These are phyloP conservation scores for Hirudinaria manillensis DNA, from an alignment of 2,888 invertebrate species.

Conservation along the genomic window DNA sequence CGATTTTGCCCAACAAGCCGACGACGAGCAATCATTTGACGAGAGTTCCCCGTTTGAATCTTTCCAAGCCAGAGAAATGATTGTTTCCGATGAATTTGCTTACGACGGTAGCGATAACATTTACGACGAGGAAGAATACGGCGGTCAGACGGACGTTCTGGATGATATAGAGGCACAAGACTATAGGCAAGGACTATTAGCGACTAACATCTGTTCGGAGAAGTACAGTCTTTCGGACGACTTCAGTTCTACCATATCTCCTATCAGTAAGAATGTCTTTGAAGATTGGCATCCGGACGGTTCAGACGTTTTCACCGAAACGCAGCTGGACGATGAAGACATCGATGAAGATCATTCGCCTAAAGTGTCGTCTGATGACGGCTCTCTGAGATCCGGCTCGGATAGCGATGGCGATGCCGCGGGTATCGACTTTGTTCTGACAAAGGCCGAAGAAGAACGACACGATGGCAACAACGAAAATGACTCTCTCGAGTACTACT, in stretches of 20 bases:
- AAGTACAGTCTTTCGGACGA: slow-evolving; percentile 13
- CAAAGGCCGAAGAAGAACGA: slow-evolving; percentile 1
- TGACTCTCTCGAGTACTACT: slow-evolving; percentile 9
- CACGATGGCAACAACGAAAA: background rate
- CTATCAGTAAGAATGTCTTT: background rate
- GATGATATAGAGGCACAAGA: background rate
- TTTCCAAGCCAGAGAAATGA: background rate
- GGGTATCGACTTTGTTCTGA: background rate
- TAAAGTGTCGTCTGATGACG: background rate
- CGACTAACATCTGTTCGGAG: slow-evolving; percentile 7
- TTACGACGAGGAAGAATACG: slow-evolving; percentile 22
- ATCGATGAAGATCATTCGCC: slow-evolving; percentile 10
- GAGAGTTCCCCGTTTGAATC: background rate
- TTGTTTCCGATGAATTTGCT: background rate
- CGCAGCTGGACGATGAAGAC: slow-evolving; percentile 15
- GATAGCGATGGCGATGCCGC: background rate
- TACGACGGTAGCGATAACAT: background rate
- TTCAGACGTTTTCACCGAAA: slow-evolving; percentile 43
- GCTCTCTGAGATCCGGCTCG: background rate
- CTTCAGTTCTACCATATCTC: slow-evolving; percentile 3
- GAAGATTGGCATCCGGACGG: slow-evolving; percentile 1
- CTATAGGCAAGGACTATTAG: background rate
- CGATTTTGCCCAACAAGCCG: background rate
- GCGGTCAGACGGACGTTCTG: too few relatives aligned
- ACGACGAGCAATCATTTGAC: background rate